A percentile compares a stretch with the other conserved stretches of the same genome.
phyloP scores from a whole-genome alignment of 2,888 invertebrate genomes.

The Cylindroiulus punctatus region DNA sequence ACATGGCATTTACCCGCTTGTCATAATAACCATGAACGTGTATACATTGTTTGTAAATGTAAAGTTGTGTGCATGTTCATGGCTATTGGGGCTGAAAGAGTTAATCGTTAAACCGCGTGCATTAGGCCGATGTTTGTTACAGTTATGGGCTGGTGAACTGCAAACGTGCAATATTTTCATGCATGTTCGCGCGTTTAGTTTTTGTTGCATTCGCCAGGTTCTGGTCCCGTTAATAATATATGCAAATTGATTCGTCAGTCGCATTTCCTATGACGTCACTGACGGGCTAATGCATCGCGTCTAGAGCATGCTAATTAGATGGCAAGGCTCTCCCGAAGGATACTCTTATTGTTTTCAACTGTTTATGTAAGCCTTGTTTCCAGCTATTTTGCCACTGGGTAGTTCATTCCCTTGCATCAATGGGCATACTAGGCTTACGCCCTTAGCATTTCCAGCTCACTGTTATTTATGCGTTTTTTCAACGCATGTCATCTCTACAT shows the following conservation, averaged over 20 bases:
- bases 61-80: too few species aligned
- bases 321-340: background rate
- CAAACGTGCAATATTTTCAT: too few species aligned
- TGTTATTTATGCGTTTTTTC: conserved; percentile 27
- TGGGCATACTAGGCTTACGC: background rate
- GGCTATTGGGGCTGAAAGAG: too few species aligned
- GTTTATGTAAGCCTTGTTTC: background rate
- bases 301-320: background rate
- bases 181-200: background rate
- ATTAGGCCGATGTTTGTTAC: too few species aligned
- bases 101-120: too few species aligned
- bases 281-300: background rate
- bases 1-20: too few species aligned
- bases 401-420: background rate
- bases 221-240: background rate
- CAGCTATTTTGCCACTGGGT: background rate
- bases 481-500: background rate
- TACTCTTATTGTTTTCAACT: background rate
- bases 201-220: background rate
- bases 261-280: background rate
- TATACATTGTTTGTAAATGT: too few species aligned
- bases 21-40: too few species aligned
- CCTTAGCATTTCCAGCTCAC: background rate
- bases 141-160: too few species aligned
- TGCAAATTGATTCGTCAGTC: conserved; percentile 14